phyloP scores from a whole-genome alignment of 2,888 invertebrate species.

The Netelia melanura region DNA sequence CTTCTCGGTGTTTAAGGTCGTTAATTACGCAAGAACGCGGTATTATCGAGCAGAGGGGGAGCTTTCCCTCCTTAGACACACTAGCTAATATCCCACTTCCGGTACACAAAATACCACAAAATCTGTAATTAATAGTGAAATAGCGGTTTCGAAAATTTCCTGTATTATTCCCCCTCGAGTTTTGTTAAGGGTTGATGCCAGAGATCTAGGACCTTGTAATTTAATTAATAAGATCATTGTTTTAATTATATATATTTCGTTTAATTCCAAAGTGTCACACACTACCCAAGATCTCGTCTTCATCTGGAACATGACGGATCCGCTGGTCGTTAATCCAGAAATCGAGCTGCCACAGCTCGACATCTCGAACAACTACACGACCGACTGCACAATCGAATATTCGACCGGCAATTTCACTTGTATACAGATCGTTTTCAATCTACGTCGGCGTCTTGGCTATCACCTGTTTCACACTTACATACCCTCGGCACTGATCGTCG shows the following conservation, averaged over 20 bases:
- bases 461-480: constrained; percentile 97
- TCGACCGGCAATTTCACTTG: constrained; percentile 97
- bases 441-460: constrained; percentile 93
- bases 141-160: not conserved
- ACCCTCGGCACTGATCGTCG: constrained; percentile 95
- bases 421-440: constrained; percentile 94
- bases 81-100: not conserved
- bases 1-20: constrained; percentile 14
- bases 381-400: constrained; percentile 95
- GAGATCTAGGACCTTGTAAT: not conserved
- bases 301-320: constrained; percentile 95
- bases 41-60: constrained; percentile 7
- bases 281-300: constrained; percentile 95
- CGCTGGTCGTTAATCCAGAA: constrained; percentile 94
- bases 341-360: constrained; percentile 96
- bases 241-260: not conserved
- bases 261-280: constrained; percentile 89
- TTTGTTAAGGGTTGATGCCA: not conserved
- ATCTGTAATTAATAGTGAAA: not conserved
- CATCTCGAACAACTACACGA: constrained; percentile 94
- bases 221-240: not conserved
- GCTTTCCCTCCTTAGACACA: too few species aligned
- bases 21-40: constrained; percentile 40
- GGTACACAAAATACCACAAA: constrained; percentile 1
- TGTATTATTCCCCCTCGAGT: not conserved